Evolutionary conservation across 2,888 invertebrate genomes (phyloP), one percentile per base, ranked within the genome.

Genomic region (Melipona bicolor): DNA sequence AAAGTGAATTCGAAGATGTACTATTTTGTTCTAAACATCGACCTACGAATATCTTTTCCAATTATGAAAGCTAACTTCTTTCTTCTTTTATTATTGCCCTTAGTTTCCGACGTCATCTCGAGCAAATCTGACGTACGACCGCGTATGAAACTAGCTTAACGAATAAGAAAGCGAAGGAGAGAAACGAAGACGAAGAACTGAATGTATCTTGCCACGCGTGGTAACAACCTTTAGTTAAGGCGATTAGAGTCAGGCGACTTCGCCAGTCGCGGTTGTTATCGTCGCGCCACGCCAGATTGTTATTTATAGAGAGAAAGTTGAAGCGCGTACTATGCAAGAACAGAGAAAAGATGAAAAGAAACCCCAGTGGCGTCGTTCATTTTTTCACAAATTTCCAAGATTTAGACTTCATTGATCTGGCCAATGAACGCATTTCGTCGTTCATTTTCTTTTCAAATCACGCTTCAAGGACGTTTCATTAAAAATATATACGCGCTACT

Each of bases 301-400:
- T 91, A 91, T 91, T 91, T 91, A 91, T 91, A 91, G 91, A 91
- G 91, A 88, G 91, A 91, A 91, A 91, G 91, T 88, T 86, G 82
- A 77, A 84, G 72, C 86, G 70, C 85, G 68, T 78, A 77, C 64
- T 62, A 59, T 73, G 15, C 49, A 50, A 61, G 72, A 56, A 65
- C 68, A 19, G 70, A 43, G 72, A 70, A 78, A 80, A 65, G 74
- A 43, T 36, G 70, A 52, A 17, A 4, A 64, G 4, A 17, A 62
- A 2, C 4, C 36, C 36, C 36, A 36, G 9, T 43, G 32, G 19
- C 50, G 32, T 70, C 43, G 76, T 36, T 54, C 50, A 62, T 68
- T 81, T 68, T 19, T 67, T 9, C 56, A 24, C 43, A 24, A 71
- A 54, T 77, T 84, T 69, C 54, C 79, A 71, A 62, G 27, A 56